phyloP scores from a whole-genome alignment of 2,797 vertebrate genomes.

The Sphenopsis melanotis region DNA sequence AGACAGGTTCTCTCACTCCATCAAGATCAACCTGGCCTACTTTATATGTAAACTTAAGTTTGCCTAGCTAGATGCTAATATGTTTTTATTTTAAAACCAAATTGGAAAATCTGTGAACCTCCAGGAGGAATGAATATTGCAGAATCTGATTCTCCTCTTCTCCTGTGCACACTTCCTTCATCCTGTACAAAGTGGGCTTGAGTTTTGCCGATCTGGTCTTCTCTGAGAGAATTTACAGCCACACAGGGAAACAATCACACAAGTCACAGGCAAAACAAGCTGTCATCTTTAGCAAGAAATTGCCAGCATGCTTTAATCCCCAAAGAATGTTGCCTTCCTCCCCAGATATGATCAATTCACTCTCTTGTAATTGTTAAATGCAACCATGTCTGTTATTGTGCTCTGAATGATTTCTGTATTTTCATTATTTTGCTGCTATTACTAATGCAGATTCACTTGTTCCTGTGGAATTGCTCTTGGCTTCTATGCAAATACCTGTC shows the following conservation, averaged over 20 bases:
- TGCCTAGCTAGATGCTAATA: neutral
- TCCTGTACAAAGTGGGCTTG: neutral
- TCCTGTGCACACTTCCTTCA: neutral
- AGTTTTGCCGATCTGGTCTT: neutral
- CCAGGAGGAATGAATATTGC: neutral
- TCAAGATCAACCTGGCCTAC: slow-evolving; percentile 46
- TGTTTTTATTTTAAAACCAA: neutral
- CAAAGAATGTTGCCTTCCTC: neutral
- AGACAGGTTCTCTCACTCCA: slow-evolving; percentile 25
- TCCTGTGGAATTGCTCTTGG: neutral
- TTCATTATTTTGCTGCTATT: neutral
- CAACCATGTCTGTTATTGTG: neutral
- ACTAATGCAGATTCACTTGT: neutral
- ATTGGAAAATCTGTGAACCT: neutral
- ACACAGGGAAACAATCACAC: neutral
- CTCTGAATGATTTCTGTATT: neutral
- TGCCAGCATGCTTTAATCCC: neutral
- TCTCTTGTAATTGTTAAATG: neutral
- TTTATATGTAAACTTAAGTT: neutral
- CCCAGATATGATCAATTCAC: neutral
- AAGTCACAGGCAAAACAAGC: neutral
- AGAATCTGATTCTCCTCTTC: neutral
- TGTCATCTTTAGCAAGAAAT: neutral
- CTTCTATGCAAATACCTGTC: neutral
- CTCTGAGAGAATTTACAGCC: neutral